A percentile compares a stretch with the other conserved stretches of the same genome.
These are phyloP conservation scores for Strix aluco DNA, from an alignment of 2,113 vertebrate species.

Conservation along the genomic window DNA sequence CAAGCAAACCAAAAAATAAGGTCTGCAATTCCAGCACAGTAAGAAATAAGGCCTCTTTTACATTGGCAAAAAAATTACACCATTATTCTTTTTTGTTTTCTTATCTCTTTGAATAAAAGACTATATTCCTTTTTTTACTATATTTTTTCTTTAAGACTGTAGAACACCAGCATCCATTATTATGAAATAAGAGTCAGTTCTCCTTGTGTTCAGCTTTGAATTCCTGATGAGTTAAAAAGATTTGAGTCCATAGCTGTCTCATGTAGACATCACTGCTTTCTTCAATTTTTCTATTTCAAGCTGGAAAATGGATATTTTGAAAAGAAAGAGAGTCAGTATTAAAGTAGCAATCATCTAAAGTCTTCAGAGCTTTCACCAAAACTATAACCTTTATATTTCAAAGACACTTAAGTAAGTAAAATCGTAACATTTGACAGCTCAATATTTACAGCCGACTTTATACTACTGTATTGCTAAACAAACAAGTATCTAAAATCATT, in stretches of 20 bases:
- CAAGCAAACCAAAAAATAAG: slow-evolving; percentile 79
- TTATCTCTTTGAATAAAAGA: slow-evolving; percentile 63
- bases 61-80: slow-evolving; percentile 86
- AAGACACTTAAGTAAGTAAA: neutral
- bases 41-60: slow-evolving; percentile 93
- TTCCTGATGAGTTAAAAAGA: slow-evolving; percentile 31
- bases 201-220: slow-evolving; percentile 44
- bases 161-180: slow-evolving; percentile 68
- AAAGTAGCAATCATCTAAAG: neutral
- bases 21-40: slow-evolving; percentile 86
- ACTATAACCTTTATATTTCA: neutral
- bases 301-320: slow-evolving; percentile 69
- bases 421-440: neutral
- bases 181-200: slow-evolving; percentile 56
- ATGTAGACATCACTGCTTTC: slow-evolving; percentile 82
- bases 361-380: neutral
- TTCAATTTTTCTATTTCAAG: slow-evolving; percentile 93
- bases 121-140: slow-evolving; percentile 55
- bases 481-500: neutral
- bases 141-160: slow-evolving; percentile 28
- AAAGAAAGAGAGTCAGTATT: neutral
- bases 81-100: slow-evolving; percentile 14
- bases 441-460: neutral
- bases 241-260: slow-evolving; percentile 63
- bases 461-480: neutral